These are phyloP conservation scores for Tetramorium alpestre DNA, from an alignment of 1,140 invertebrate genomes.

Conservation along the genomic window DNA sequence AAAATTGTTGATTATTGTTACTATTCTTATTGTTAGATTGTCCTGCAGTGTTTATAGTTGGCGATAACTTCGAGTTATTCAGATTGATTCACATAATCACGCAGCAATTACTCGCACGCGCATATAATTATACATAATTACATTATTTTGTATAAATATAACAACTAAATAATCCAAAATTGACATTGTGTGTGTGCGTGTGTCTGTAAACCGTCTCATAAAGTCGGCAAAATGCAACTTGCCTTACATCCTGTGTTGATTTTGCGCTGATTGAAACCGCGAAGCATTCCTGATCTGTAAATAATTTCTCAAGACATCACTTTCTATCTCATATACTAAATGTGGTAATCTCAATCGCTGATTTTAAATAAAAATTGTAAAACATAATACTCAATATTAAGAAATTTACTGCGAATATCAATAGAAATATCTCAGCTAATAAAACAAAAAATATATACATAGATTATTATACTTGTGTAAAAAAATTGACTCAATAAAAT, in stretches of 20 bases:
- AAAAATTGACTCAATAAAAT: not conserved
- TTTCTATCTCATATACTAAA: conserved; percentile 14
- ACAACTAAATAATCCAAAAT: conserved; percentile 18
- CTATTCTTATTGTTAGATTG: conserved; percentile 25
- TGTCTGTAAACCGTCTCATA: conserved; percentile 44
- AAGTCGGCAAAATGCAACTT: conserved; percentile 42
- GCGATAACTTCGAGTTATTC: not conserved
- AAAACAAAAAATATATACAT: not conserved
- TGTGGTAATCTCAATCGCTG: conserved; percentile 56
- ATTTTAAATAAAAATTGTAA: not conserved
- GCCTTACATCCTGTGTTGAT: not conserved
- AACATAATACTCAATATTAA: not conserved
- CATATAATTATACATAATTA: conserved; percentile 12
- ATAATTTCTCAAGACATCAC: conserved; percentile 32
- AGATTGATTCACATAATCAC: not conserved
- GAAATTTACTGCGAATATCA: not conserved
- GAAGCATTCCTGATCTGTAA: conserved; percentile 54
- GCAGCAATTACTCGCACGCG: not conserved
- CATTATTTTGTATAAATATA: not conserved
- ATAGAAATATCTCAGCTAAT: not conserved
- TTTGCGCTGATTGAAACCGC: conserved; percentile 37
- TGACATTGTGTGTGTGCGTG: conserved; percentile 13
- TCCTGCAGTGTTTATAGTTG: conserved; percentile 11
- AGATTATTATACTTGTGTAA: not conserved
- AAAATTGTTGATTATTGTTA: not conserved